These are phyloP conservation scores for Macrotus californicus DNA, from an alignment of 2,113 vertebrate genomes.

Conservation along the genomic window DNA sequence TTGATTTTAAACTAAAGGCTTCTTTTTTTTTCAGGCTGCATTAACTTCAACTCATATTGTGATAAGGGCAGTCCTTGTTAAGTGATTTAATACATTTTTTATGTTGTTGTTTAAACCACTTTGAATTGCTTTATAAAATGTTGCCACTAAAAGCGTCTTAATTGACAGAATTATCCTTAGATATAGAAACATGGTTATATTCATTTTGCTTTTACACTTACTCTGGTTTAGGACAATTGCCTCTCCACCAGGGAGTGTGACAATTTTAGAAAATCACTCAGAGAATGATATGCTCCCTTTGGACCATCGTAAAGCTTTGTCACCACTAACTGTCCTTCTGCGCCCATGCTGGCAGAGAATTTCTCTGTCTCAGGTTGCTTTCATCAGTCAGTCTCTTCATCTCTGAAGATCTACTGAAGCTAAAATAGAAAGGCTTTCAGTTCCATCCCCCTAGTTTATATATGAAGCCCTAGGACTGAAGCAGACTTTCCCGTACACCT, in stretches of 20 bases:
- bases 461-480: not conserved
- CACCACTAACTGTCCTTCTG: not conserved
- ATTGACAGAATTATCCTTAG: conserved; percentile 10
- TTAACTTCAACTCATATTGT: conserved; percentile 33
- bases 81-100: not conserved
- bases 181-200: conserved; percentile 16
- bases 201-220: conserved; percentile 28
- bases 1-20: conserved; percentile 4
- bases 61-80: not conserved
- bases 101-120: conserved; percentile 12
- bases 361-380: not conserved
- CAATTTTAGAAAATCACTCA: conserved; percentile 37
- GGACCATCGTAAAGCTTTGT: not conserved
- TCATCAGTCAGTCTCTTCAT: not conserved
- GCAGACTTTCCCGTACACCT: not conserved
- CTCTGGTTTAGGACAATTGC: conserved; percentile 12
- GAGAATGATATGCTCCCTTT: not conserved
- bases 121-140: not conserved
- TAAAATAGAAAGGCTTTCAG: not conserved
- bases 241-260: not conserved
- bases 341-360: not conserved
- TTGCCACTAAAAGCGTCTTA: conserved; percentile 43
- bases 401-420: not conserved
- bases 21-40: not conserved
- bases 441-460: not conserved